Percentiles rank a stretch among this genome's conserved stretches.
These are phyloP conservation scores for Phrynosoma blainvillii DNA, from an alignment of 2,113 vertebrate genomes.

Conservation along the genomic window DNA sequence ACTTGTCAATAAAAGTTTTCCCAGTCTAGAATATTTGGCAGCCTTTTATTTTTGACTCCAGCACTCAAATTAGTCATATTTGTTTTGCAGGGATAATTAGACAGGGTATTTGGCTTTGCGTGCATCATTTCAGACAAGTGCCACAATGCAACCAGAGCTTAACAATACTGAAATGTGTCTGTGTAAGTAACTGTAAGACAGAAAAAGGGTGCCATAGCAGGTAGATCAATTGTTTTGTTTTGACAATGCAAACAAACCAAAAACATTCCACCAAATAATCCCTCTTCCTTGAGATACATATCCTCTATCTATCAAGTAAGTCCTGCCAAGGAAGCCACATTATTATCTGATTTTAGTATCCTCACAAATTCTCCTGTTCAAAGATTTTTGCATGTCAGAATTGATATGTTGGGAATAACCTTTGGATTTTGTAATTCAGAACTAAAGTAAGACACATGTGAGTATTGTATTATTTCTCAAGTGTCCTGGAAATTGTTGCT, in stretches of 20 bases:
- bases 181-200: no score
- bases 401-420: neutral
- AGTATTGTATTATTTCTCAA: no score
- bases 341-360: neutral
- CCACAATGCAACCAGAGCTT: neutral
- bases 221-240: neutral
- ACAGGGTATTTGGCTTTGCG: conserved; percentile 7
- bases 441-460: neutral
- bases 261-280: neutral
- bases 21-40: conserved; percentile 42
- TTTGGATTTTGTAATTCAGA: neutral
- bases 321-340: neutral
- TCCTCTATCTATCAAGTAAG: neutral
- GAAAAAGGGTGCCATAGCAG: neutral
- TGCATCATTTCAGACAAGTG: neutral
- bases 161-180: neutral
- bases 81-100: conserved; percentile 37
- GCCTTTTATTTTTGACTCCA: conserved; percentile 54
- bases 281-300: neutral
- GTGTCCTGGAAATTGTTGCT: no score
- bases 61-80: conserved; percentile 33
- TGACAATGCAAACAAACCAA: neutral
- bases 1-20: conserved; percentile 34
- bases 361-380: neutral
- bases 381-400: neutral